phyloP scores from a whole-genome alignment of 2,888 invertebrate species.

The Dermolepida albohirtum region DNA sequence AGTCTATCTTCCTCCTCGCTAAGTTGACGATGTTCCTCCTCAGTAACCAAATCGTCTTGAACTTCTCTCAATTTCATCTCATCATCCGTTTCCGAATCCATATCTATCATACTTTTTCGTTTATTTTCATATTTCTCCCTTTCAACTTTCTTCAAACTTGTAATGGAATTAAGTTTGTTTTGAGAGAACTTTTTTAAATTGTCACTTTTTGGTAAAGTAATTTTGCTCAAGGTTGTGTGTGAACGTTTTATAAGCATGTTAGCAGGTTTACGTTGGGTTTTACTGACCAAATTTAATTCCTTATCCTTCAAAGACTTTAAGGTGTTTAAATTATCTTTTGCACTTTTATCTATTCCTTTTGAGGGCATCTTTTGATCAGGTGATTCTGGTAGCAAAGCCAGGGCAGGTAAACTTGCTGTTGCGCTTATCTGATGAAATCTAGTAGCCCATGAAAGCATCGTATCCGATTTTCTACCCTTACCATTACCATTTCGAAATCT shows the following conservation, averaged over 20 bases:
- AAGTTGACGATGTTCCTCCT: constrained; percentile 78
- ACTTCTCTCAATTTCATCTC: constrained; percentile 71
- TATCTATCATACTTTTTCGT: constrained; percentile 70
- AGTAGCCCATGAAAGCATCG: constrained; percentile 72
- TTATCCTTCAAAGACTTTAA: constrained; percentile 55
- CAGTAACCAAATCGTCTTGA: constrained; percentile 67
- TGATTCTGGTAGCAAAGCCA: constrained; percentile 67
- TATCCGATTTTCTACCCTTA: constrained; percentile 65
- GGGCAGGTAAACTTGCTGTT: constrained; percentile 83
- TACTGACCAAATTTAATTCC: constrained; percentile 24
- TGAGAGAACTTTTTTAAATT: constrained; percentile 33
- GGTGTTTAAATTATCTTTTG: constrained; percentile 61
- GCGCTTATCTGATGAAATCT: constrained; percentile 84
- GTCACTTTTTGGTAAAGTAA: constrained; percentile 51
- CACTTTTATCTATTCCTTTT: constrained; percentile 60
- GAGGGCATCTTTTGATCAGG: constrained; percentile 46
- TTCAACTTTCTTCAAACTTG: constrained; percentile 56
- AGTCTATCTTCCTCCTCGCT: constrained; percentile 82
- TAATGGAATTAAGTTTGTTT: constrained; percentile 48
- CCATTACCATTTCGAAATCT: constrained; percentile 69
- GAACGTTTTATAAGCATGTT: constrained; percentile 56
- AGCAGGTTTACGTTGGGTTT: constrained; percentile 32
- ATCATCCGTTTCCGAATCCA: constrained; percentile 73
- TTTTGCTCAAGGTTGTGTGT: constrained; percentile 61
- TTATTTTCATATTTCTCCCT: constrained; percentile 69